A percentile compares a stretch with the other conserved stretches of the same genome.
These are phyloP conservation scores for Brassicogethes aeneus DNA, from an alignment of 2,888 invertebrate genomes.

Conservation along the genomic window DNA sequence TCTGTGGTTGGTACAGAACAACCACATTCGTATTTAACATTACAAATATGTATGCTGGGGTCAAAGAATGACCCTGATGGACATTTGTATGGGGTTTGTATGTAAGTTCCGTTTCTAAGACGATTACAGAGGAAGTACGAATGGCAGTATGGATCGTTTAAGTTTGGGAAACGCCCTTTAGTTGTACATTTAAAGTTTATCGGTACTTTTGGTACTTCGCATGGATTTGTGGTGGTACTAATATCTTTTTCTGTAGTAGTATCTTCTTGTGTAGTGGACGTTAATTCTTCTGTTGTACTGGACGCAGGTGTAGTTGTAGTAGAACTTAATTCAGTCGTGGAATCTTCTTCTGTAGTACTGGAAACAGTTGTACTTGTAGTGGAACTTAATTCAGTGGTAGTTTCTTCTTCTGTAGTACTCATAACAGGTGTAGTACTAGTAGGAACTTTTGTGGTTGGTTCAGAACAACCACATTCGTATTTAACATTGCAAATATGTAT, in stretches of 20 bases:
- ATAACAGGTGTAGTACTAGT: background rate
- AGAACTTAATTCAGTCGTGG: background rate
- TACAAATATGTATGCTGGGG: background rate
- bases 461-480: background rate
- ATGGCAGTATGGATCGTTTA: constrained; percentile 1
- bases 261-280: background rate
- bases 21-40: background rate
- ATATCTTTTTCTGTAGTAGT: background rate
- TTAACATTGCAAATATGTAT: background rate
- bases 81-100: background rate
- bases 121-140: constrained; percentile 3
- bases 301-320: background rate
- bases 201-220: background rate
- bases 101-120: background rate
- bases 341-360: background rate
- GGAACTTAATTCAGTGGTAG: background rate
- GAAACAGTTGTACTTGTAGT: background rate
- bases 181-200: background rate
- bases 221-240: background rate
- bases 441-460: background rate
- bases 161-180: background rate
- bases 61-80: background rate
- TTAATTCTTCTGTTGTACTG: background rate
- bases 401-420: background rate
- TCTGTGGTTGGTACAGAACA: background rate